Evolutionary conservation across 2,888 invertebrate genomes (phyloP).

Genomic region (Drosophila limbata): DNA sequence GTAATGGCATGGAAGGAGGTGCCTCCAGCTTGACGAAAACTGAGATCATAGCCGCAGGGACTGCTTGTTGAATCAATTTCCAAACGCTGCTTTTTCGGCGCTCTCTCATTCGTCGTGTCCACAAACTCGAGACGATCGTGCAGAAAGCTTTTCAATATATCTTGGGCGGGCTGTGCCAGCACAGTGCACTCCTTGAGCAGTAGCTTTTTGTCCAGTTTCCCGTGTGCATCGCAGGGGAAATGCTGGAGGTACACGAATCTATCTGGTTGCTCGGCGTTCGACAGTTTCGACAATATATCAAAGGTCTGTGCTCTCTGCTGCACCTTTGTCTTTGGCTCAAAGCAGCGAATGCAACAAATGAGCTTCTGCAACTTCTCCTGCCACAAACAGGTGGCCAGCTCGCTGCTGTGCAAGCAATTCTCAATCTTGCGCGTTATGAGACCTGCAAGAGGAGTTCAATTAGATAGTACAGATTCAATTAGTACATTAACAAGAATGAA

Average conservation of each 20-base stretch:
- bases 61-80: background rate
- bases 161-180: conserved; percentile 61
- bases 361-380: conserved; percentile 60
- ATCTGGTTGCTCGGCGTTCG: conserved; percentile 88
- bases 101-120: conserved; percentile 17
- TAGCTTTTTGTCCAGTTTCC: conserved; percentile 87
- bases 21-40: conserved; percentile 77
- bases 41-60: conserved; percentile 42
- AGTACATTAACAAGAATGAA: background rate
- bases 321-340: conserved; percentile 53
- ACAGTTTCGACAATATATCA: conserved; percentile 59
- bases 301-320: conserved; percentile 65
- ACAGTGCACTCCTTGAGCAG: conserved; percentile 59
- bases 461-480: background rate
- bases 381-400: conserved; percentile 64
- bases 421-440: conserved; percentile 63
- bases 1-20: conserved; percentile 82
- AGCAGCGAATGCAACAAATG: conserved; percentile 60
- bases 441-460: conserved; percentile 24
- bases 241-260: conserved; percentile 87
- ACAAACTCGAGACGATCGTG: conserved; percentile 73
- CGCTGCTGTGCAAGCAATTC: conserved; percentile 50
- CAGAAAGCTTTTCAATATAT: conserved; percentile 87
- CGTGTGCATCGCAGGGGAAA: conserved; percentile 89
- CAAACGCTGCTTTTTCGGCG: conserved; percentile 43